Evolutionary conservation across 2,888 invertebrate species (phyloP).

Genomic region (Colletes collaris): DNA sequence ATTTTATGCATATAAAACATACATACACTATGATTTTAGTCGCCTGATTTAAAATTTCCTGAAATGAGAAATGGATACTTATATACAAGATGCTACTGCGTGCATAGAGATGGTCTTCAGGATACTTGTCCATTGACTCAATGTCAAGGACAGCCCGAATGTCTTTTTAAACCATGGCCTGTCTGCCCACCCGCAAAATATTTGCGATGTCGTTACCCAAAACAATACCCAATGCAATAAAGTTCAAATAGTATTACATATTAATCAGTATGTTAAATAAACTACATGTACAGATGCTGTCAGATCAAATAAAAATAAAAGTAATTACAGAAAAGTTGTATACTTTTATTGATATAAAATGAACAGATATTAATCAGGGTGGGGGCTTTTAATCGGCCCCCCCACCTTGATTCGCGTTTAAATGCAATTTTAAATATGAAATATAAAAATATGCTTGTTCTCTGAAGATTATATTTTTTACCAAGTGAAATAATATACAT

Average conservation of each 20-base stretch:
- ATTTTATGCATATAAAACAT: not conserved
- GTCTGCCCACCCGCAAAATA: constrained; percentile 84
- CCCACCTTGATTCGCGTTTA: no score
- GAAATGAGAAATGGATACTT: constrained; percentile 85
- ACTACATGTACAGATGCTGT: not conserved
- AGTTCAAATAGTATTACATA: constrained; percentile 5
- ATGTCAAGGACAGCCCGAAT: constrained; percentile 85
- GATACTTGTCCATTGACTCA: constrained; percentile 85
- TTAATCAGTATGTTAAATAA: not conserved
- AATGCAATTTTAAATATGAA: not conserved
- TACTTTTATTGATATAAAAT: not conserved
- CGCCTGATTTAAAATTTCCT: constrained; percentile 83
- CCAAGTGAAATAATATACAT: not conserved
- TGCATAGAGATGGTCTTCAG: constrained; percentile 85
- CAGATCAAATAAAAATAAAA: not conserved
- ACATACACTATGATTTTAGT: constrained; percentile 16
- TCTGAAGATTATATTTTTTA: not conserved
- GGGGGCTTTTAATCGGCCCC: no score
- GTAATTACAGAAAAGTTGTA: not conserved
- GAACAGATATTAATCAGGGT: no score
- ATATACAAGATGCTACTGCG: constrained; percentile 85
- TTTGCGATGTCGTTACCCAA: constrained; percentile 60
- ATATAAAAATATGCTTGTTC: not conserved
- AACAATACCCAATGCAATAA: constrained; percentile 51
- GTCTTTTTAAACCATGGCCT: constrained; percentile 85